phyloP scores from a whole-genome alignment of 1,140 invertebrate genomes.

The Drosophila fuyamai region DNA sequence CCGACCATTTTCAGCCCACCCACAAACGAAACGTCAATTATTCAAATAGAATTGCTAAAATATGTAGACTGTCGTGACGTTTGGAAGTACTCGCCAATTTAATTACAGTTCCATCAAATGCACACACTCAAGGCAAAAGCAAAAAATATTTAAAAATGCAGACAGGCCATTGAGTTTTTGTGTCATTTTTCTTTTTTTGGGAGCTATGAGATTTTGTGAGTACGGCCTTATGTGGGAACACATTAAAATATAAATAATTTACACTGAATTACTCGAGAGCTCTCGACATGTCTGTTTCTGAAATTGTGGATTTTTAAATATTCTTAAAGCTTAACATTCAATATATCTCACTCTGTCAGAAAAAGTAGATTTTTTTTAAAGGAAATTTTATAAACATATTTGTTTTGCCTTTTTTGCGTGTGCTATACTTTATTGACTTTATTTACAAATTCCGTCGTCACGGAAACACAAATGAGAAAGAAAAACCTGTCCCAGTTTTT shows the following conservation, averaged over 20 bases:
- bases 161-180: conserved; percentile 50
- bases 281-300: background rate
- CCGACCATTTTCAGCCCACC: conserved; percentile 13
- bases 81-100: conserved; percentile 40
- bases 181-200: conserved; percentile 12
- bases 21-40: conserved; percentile 52
- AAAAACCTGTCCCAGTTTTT: conserved; percentile 1
- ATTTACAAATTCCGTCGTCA: no score
- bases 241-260: conserved; percentile 59
- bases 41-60: conserved; percentile 65
- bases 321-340: no score
- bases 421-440: no score
- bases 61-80: conserved; percentile 47
- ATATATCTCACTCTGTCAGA: no score
- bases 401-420: no score
- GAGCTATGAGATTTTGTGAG: conserved; percentile 8
- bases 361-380: no score
- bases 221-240: conserved; percentile 13
- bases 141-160: conserved; percentile 48
- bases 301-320: background rate
- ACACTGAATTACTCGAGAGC: conserved; percentile 5
- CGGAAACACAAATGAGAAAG: no score
- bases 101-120: conserved; percentile 57
- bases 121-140: conserved; percentile 34
- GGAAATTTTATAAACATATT: no score